Percentiles rank a stretch among this genome's conserved stretches.
Conservation (phyloP, 53 echinoderm and acorn worm species). For the Zoroaster sp. region DNA sequence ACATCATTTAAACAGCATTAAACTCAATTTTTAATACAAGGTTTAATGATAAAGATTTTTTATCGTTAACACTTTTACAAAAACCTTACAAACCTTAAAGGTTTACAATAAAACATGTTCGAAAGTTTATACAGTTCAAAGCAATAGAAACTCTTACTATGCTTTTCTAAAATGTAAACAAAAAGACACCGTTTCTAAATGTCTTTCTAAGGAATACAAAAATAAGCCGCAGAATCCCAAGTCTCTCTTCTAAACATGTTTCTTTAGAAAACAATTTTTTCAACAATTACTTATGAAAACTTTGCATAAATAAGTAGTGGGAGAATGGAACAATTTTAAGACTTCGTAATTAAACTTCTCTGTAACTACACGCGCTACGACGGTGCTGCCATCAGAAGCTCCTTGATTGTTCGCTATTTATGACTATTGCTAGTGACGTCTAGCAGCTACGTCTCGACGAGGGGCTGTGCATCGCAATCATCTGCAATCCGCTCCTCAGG, state of each 20-base stretch:
- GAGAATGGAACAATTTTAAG: neutral
- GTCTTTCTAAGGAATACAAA: neutral
- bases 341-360: neutral
- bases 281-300: neutral
- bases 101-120: neutral
- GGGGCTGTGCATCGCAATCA: neutral
- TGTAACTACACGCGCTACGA: neutral
- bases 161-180: neutral
- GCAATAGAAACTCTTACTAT: neutral
- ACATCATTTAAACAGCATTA: neutral
- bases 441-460: neutral
- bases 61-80: neutral
- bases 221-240: neutral
- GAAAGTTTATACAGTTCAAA: neutral
- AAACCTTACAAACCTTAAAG: neutral
- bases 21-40: neutral
- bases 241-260: neutral
- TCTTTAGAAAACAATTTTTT: neutral
- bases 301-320: neutral
- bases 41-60: neutral
- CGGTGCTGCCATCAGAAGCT: slow-evolving; percentile 13
- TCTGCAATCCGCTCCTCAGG: neutral
- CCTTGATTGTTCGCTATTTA: neutral
- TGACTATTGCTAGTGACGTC: neutral
- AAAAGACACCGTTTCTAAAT: neutral